Evolutionary conservation across 53 echinoderm and acorn worm genomes (phyloP).

Genomic region (Luidia sarsii): DNA sequence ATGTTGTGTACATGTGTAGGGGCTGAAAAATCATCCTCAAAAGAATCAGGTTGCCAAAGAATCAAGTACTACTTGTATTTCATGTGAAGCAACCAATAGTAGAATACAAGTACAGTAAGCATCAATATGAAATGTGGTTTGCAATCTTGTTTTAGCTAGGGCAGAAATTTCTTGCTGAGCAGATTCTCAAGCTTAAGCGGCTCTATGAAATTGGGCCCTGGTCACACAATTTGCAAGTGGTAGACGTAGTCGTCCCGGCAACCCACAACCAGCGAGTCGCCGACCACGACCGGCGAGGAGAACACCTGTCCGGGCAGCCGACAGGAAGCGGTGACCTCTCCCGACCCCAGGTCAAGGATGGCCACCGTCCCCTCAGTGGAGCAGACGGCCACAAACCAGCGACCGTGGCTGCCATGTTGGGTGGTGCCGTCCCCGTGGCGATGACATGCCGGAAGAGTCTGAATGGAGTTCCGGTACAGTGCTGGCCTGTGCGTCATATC

Average conservation of each 20-base stretch:
- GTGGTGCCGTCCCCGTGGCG: not conserved
- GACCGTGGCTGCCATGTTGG: not conserved
- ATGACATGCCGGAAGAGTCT: not conserved
- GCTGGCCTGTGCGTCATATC: too few relatives aligned
- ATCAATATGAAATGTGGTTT: too few relatives aligned
- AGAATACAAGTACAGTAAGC: too few relatives aligned
- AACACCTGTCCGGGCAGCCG: conserved; percentile 80
- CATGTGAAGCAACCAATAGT: too few relatives aligned
- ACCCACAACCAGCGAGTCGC: conserved; percentile 55
- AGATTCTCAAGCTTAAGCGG: too few relatives aligned
- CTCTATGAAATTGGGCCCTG: too few relatives aligned
- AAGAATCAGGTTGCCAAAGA: too few relatives aligned
- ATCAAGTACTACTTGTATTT: too few relatives aligned
- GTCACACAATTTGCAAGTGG: conserved; percentile 44
- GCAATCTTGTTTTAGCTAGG: too few relatives aligned
- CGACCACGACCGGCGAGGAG: conserved; percentile 73
- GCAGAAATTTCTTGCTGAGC: too few relatives aligned
- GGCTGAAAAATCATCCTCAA: too few relatives aligned
- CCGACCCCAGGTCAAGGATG: conserved; percentile 64
- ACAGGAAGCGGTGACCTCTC: conserved; percentile 43
- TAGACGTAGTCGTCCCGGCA: conserved; percentile 87
- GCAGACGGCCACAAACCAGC: conserved; percentile 47
- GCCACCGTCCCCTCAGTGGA: conserved; percentile 66
- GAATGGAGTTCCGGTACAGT: not conserved
- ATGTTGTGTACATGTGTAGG: too few relatives aligned